Evolutionary conservation across 2,113 vertebrate genomes (phyloP).

Genomic region (Phylloscopus whistleri): DNA sequence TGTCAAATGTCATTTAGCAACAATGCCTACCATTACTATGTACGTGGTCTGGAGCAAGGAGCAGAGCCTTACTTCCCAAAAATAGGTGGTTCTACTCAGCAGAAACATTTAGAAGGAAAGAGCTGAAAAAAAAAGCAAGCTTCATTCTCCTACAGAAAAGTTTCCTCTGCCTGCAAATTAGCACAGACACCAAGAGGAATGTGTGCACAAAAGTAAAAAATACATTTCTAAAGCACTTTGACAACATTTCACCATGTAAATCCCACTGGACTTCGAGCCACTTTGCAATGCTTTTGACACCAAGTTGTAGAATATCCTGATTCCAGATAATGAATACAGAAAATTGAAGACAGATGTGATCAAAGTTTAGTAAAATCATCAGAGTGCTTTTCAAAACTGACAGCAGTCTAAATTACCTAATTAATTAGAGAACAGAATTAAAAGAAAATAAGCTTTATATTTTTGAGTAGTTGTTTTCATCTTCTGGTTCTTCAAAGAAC

Average conservation of each 20-base stretch:
- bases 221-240: background rate
- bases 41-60: background rate
- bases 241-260: background rate
- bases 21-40: background rate
- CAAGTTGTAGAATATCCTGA: background rate
- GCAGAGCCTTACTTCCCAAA: background rate
- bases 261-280: background rate
- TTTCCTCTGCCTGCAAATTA: background rate
- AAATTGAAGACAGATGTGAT: constrained; percentile 13
- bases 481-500: background rate
- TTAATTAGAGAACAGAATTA: background rate
- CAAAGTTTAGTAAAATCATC: constrained; percentile 2
- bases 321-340: background rate
- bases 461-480: background rate
- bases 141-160: background rate
- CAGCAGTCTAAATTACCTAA: background rate
- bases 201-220: background rate
- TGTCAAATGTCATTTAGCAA: background rate
- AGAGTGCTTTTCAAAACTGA: background rate
- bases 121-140: background rate
- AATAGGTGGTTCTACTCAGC: background rate
- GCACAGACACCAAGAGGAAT: background rate
- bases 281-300: background rate
- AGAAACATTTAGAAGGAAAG: background rate
- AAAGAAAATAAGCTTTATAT: background rate